Conservation (phyloP, 53 echinoderm and acorn worm species). For the Patiria pectinifera region DNA sequence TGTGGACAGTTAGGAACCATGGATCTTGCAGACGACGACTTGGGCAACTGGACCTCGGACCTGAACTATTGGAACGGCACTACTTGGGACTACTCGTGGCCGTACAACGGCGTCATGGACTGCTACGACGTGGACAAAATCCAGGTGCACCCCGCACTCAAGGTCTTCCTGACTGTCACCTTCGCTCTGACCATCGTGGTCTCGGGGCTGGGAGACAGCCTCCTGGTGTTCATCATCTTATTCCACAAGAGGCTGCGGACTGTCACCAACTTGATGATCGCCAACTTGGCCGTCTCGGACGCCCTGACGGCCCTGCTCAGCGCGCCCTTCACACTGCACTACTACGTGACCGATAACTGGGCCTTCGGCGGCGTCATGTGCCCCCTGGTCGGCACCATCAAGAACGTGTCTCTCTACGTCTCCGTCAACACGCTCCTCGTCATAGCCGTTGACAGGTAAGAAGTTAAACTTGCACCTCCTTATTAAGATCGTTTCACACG, state of each 20-base stretch:
- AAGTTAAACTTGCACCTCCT: background rate
- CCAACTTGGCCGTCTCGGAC: slow-evolving; percentile 93
- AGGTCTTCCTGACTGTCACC: slow-evolving; percentile 72
- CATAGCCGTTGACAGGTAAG: slow-evolving; percentile 97
- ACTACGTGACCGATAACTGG: slow-evolving; percentile 86
- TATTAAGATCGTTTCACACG: too few relatives aligned
- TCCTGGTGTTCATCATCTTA: slow-evolving; percentile 87
- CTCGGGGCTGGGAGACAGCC: slow-evolving; percentile 88
- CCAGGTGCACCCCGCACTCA: slow-evolving; percentile 61
- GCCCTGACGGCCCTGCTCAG: slow-evolving; percentile 89
- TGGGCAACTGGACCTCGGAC: background rate
- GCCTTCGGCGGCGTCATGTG: slow-evolving; percentile 90
- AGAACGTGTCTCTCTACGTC: slow-evolving; percentile 90
- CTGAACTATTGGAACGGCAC: slow-evolving; percentile 2
- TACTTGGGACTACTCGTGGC: slow-evolving; percentile 26
- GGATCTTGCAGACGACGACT: background rate
- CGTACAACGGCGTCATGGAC: background rate
- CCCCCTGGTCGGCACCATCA: slow-evolving; percentile 82
- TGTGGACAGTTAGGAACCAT: background rate
- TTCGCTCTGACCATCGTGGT: slow-evolving; percentile 83
- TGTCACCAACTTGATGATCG: slow-evolving; percentile 95
- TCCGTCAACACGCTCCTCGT: slow-evolving; percentile 96
- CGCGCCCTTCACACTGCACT: slow-evolving; percentile 79
- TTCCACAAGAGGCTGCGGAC: slow-evolving; percentile 82
- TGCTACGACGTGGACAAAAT: background rate